phyloP scores from a whole-genome alignment of 2,888 invertebrate species.

The Scaptomyza cyrtandrae region DNA sequence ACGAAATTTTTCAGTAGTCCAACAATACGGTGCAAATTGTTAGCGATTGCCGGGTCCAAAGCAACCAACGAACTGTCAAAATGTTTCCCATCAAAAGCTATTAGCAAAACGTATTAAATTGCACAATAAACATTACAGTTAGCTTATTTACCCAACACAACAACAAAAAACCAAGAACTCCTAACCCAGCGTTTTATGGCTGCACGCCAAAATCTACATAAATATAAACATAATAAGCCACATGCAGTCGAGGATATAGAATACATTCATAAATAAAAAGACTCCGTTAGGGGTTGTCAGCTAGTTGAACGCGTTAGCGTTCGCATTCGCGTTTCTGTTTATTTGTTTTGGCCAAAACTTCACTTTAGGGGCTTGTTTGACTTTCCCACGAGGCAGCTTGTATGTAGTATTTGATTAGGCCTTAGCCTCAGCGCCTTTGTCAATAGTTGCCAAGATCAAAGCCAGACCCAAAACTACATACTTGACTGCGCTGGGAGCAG shows the following conservation, averaged over 20 bases:
- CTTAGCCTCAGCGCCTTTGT: slow-evolving; percentile 49
- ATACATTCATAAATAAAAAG: slow-evolving; percentile 3
- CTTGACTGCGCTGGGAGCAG: slow-evolving; percentile 36
- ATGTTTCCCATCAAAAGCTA: slow-evolving; percentile 57
- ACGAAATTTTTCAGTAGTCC: slow-evolving; percentile 33
- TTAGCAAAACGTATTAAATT: slow-evolving; percentile 72
- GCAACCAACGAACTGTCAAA: slow-evolving; percentile 51
- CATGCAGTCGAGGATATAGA: slow-evolving; percentile 23
- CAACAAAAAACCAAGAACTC: slow-evolving; percentile 19
- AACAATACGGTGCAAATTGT: not conserved
- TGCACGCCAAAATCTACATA: slow-evolving; percentile 44
- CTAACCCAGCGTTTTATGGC: slow-evolving; percentile 21
- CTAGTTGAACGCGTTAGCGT: slow-evolving; percentile 35
- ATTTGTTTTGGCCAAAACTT: slow-evolving; percentile 53
- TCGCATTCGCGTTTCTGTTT: slow-evolving; percentile 38
- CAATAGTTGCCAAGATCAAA: slow-evolving; percentile 74
- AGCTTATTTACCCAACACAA: slow-evolving; percentile 49
- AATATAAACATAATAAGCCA: slow-evolving; percentile 53
- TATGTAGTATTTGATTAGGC: slow-evolving; percentile 55
- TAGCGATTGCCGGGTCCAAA: slow-evolving; percentile 2
- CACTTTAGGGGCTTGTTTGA: slow-evolving; percentile 55
- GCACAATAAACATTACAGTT: slow-evolving; percentile 49
- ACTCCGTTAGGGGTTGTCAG: slow-evolving; percentile 21
- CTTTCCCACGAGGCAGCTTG: slow-evolving; percentile 57
- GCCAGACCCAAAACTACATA: slow-evolving; percentile 38